Conservation (phyloP, 1,140 invertebrate genomes). For the Pararge aegeria region DNA sequence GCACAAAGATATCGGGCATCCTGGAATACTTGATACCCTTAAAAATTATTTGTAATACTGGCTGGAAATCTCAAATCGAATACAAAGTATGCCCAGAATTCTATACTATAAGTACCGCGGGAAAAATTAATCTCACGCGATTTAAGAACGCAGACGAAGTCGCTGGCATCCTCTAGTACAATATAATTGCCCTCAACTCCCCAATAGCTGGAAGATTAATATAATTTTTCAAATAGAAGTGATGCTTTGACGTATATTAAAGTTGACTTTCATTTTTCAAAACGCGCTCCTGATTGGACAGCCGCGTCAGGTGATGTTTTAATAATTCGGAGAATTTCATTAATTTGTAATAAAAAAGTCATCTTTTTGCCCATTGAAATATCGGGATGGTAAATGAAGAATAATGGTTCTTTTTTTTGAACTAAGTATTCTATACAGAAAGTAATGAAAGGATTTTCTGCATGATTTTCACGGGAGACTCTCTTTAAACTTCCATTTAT, state of each 20-base stretch:
- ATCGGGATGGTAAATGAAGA: constrained; percentile 8
- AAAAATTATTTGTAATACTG: too few relatives aligned
- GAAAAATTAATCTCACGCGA: too few relatives aligned
- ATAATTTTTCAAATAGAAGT: constrained; percentile 18
- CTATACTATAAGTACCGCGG: too few relatives aligned
- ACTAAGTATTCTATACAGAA: not conserved
- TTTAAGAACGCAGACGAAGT: not conserved
- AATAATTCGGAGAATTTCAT: constrained; percentile 17
- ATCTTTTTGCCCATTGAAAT: constrained; percentile 19
- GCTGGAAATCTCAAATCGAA: too few relatives aligned
- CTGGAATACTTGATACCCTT: too few relatives aligned
- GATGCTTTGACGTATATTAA: constrained; percentile 19
- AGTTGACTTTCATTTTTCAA: constrained; percentile 18
- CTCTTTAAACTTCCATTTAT: too few relatives aligned
- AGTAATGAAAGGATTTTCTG: too few relatives aligned
- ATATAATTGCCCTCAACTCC: not conserved
- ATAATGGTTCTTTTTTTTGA: not conserved
- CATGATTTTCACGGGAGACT: too few relatives aligned
- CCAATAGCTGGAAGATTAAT: constrained; percentile 5
- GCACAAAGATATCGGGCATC: too few relatives aligned
- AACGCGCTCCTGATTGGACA: constrained; percentile 13
- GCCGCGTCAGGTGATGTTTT: constrained; percentile 23
- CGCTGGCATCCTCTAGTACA: not conserved
- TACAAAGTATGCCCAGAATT: too few relatives aligned
- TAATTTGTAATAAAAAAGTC: constrained; percentile 17